These are phyloP conservation scores for Percopsis omiscomaycus DNA, from an alignment of 2,797 vertebrate species.

Conservation along the genomic window DNA sequence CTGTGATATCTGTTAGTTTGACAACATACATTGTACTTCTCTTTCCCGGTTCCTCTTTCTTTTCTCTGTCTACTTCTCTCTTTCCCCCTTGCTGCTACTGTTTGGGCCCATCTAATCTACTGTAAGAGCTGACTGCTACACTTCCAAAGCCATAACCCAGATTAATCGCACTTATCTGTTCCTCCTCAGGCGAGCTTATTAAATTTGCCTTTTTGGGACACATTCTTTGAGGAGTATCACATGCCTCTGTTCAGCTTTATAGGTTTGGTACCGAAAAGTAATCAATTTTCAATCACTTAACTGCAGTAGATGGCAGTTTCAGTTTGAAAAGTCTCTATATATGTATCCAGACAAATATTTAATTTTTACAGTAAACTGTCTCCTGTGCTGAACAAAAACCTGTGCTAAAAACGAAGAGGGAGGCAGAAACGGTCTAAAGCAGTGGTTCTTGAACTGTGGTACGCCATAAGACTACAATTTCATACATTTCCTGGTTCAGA, in stretches of 20 bases:
- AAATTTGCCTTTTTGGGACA: constrained; percentile 11
- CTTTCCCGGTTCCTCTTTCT: not conserved
- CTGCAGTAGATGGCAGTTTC: too few species aligned
- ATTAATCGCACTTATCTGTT: constrained; percentile 21
- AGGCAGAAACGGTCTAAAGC: constrained; percentile 24
- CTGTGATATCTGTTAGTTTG: too few species aligned
- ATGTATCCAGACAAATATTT: too few species aligned
- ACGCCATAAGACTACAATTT: too few species aligned
- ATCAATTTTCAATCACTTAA: too few species aligned
- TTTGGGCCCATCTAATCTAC: constrained; percentile 7
- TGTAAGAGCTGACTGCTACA: constrained; percentile 17
- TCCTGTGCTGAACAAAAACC: too few species aligned
- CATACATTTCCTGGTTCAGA: too few species aligned
- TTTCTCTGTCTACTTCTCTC: not conserved
- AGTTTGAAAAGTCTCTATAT: too few species aligned
- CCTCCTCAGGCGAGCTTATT: constrained; percentile 16
- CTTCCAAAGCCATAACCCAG: constrained; percentile 31
- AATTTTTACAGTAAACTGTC: too few species aligned
- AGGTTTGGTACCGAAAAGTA: too few species aligned
- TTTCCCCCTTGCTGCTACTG: not conserved
- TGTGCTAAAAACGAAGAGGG: not conserved
- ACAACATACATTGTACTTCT: not conserved
- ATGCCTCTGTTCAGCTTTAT: too few species aligned
- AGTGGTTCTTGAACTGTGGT: too few species aligned
- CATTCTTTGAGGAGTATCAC: not conserved